Conservation (phyloP, 1,140 invertebrate genomes). For the Wiebesia pumilae region DNA sequence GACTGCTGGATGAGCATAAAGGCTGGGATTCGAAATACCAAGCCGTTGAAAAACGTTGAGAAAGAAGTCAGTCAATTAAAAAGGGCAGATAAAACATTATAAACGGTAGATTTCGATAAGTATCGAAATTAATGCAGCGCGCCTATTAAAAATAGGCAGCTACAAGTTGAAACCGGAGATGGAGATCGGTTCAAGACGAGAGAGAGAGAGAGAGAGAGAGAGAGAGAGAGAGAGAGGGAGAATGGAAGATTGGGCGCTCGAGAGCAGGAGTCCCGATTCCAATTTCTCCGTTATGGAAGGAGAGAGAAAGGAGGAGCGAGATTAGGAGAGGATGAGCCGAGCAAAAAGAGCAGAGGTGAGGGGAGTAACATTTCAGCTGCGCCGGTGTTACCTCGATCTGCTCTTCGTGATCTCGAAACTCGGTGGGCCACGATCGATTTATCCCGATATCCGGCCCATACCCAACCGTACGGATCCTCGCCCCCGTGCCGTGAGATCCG, state of each 20-base stretch:
- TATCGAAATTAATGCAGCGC: conserved; percentile 38
- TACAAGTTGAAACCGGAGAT: conserved; percentile 34
- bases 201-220: background rate
- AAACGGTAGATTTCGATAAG: conserved; percentile 50
- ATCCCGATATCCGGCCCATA: conserved; percentile 56
- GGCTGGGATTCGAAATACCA: background rate
- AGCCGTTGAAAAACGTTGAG: conserved; percentile 7
- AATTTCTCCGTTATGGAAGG: conserved; percentile 41
- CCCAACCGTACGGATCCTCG: background rate
- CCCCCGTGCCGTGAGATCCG: conserved; percentile 30
- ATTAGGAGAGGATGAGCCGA: conserved; percentile 20
- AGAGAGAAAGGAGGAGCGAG: conserved; percentile 18
- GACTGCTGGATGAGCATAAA: background rate
- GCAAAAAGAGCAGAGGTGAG: background rate
- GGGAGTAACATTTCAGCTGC: conserved; percentile 27
- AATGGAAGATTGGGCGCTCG: conserved; percentile 22
- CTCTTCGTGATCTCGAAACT: conserved; percentile 54
- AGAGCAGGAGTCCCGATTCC: conserved; percentile 27
- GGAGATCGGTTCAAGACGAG: conserved; percentile 39
- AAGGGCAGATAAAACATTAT: conserved; percentile 19
- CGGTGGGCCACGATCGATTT: conserved; percentile 58
- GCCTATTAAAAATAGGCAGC: conserved; percentile 46
- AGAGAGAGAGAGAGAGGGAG: background rate
- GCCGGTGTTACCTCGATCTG: conserved; percentile 22
- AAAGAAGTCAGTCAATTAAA: conserved; percentile 36